Conservation (phyloP, 2,113 vertebrate genomes). For the Lathamus discolor region DNA sequence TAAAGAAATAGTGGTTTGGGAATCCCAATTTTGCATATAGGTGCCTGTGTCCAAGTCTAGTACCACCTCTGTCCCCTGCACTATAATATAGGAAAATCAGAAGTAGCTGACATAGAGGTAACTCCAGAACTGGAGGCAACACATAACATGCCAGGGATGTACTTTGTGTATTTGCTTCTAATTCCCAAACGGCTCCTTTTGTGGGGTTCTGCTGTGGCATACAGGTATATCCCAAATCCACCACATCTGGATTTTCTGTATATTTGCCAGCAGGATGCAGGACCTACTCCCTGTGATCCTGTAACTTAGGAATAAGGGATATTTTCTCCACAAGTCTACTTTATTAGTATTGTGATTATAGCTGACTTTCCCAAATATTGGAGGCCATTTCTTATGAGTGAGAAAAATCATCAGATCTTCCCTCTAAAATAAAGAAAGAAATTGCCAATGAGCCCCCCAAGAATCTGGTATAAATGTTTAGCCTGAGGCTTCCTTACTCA, state of each 20-base stretch:
- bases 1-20: accelerated
- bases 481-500: slow-evolving; percentile 22
- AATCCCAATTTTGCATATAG: neutral
- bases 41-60: neutral
- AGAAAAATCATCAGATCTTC: slow-evolving; percentile 1
- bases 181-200: neutral
- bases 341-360: neutral
- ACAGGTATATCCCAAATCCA: neutral
- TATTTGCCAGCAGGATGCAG: neutral
- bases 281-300: neutral
- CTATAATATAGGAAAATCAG: accelerated
- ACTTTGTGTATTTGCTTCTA: neutral
- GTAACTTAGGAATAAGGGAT: neutral
- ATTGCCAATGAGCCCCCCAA: neutral
- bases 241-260: neutral
- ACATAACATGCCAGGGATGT: neutral
- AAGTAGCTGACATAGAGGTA: neutral
- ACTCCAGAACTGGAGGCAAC: neutral
- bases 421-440: neutral
- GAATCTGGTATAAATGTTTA: neutral
- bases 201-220: neutral
- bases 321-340: neutral
- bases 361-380: neutral
- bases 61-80: neutral
- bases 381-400: neutral